These are phyloP conservation scores for Myripristis murdjan DNA, from an alignment of 2,797 vertebrate genomes.

Conservation along the genomic window DNA sequence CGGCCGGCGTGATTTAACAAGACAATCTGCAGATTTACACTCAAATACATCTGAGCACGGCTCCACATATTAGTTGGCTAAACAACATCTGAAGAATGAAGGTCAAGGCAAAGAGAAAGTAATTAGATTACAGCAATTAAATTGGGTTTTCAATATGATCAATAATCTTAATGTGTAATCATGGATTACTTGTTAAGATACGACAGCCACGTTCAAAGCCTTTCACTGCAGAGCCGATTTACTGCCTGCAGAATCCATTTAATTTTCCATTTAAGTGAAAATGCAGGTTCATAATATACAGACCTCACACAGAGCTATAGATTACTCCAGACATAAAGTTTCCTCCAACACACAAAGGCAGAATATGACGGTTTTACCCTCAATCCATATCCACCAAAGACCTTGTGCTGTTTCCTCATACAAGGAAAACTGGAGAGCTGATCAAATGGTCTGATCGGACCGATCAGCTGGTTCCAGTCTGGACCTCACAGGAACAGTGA, in stretches of 20 bases:
- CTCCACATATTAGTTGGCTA: constrained; percentile 38
- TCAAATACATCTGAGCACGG: constrained; percentile 41
- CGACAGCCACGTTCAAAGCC: background rate
- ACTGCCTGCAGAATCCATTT: no score
- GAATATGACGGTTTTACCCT: no score
- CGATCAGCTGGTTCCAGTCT: no score
- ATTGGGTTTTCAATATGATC: constrained; percentile 54
- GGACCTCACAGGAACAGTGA: no score
- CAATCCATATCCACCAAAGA: no score
- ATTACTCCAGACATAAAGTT: background rate
- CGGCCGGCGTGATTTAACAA: constrained; percentile 66
- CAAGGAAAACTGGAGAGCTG: no score
- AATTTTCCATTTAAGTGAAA: background rate
- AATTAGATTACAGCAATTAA: constrained; percentile 67
- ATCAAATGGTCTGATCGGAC: no score
- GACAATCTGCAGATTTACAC: constrained; percentile 68
- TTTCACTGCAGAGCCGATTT: no score
- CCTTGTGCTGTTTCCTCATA: no score
- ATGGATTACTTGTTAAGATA: constrained; percentile 9
- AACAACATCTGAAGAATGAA: constrained; percentile 55
- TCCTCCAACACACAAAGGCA: no score
- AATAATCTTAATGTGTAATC: constrained; percentile 61
- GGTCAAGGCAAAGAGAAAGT: constrained; percentile 57
- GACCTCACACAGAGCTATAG: background rate
- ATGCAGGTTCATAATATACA: background rate